Evolutionary conservation across 1,140 invertebrate species (phyloP).

Genomic region (Rhagoletis pomonella): DNA sequence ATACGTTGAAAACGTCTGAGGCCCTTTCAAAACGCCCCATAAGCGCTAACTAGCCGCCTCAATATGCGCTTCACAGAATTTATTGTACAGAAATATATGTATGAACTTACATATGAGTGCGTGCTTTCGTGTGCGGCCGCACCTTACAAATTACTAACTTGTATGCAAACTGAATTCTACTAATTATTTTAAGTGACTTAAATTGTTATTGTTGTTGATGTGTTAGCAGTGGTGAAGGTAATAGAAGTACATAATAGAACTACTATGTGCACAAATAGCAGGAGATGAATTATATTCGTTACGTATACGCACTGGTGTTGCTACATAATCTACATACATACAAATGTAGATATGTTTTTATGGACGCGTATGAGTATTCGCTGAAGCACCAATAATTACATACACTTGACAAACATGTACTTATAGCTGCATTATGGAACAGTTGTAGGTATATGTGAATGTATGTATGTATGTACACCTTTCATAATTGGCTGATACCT

Average conservation of each 20-base stretch:
- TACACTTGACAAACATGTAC: background rate
- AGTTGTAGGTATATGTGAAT: background rate
- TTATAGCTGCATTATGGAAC: background rate
- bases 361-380: background rate
- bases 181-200: conserved; percentile 50
- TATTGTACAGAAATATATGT: background rate
- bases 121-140: background rate
- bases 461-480: background rate
- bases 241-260: background rate
- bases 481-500: too few relatives aligned
- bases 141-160: conserved; percentile 46
- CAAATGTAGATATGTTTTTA: background rate
- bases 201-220: conserved; percentile 6
- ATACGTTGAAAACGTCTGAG: conserved; percentile 15
- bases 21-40: background rate
- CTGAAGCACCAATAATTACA: conserved; percentile 16
- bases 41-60: conserved; percentile 27
- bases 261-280: background rate
- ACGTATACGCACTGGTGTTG: background rate
- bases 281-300: background rate
- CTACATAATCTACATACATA: background rate
- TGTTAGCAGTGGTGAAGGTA: background rate
- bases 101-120: background rate
- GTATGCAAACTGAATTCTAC: conserved; percentile 38
- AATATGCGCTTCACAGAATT: conserved; percentile 4